These are phyloP conservation scores for Lasioglossum zephyrum DNA, from an alignment of 2,888 invertebrate species.

Conservation along the genomic window DNA sequence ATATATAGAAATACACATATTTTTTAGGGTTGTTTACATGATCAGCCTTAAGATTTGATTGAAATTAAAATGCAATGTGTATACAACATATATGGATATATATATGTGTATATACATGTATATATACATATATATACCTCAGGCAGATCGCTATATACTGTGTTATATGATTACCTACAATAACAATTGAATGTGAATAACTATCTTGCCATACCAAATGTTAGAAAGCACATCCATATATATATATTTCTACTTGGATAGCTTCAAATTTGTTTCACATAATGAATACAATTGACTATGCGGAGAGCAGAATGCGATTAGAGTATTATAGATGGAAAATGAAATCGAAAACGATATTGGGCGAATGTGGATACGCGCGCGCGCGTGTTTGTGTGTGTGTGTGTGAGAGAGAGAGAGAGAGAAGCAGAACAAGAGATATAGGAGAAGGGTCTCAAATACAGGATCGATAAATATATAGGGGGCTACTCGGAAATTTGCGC, in stretches of 20 bases:
- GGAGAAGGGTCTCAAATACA: conserved; percentile 14
- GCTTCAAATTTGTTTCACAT: conserved; percentile 69
- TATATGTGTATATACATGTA: not conserved
- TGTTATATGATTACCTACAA: conserved; percentile 74
- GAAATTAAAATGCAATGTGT: conserved; percentile 74
- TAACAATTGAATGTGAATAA: conserved; percentile 72
- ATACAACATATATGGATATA: conserved; percentile 67
- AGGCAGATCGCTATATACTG: conserved; percentile 75
- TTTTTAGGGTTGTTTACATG: conserved; percentile 85
- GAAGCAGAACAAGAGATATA: conserved; percentile 5
- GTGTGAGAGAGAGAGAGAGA: not conserved
- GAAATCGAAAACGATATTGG: not conserved
- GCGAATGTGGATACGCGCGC: no score
- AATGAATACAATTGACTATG: conserved; percentile 49
- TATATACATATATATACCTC: conserved; percentile 59
- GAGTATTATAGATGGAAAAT: not conserved
- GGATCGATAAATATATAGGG: conserved; percentile 39
- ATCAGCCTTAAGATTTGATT: conserved; percentile 84
- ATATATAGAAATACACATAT: conserved; percentile 84
- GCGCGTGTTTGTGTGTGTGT: no score
- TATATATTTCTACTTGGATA: conserved; percentile 69
- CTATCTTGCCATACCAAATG: conserved; percentile 82
- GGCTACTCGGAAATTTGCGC: conserved; percentile 63
- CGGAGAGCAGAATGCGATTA: conserved; percentile 22
- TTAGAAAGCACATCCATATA: conserved; percentile 76